A percentile compares a stretch with the other conserved stretches of the same genome.
These are phyloP conservation scores for Sarcophaga caerulescens DNA, from an alignment of 2,888 invertebrate species.

Conservation along the genomic window DNA sequence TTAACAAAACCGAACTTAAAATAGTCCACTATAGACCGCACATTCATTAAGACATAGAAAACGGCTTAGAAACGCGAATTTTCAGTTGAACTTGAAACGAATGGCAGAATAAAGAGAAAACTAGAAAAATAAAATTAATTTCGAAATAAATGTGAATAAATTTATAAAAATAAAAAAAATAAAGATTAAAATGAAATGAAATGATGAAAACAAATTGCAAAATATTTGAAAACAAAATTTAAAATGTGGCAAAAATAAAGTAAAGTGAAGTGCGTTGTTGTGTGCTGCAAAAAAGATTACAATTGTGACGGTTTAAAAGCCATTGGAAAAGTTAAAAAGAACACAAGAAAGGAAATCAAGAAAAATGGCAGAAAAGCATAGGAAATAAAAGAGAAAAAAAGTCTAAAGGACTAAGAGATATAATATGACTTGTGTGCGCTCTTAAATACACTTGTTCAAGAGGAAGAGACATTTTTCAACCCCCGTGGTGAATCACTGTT, in stretches of 20 bases:
- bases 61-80: conserved; percentile 40
- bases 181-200: too few relatives aligned
- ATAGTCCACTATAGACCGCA: conserved; percentile 63
- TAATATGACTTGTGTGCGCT: conserved; percentile 14
- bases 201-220: conserved; percentile 1
- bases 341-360: not conserved
- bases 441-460: conserved; percentile 32
- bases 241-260: conserved; percentile 30
- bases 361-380: conserved; percentile 22
- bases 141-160: conserved; percentile 32
- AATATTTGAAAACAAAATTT: conserved; percentile 18
- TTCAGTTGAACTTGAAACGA: conserved; percentile 56
- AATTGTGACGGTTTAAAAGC: conserved; percentile 47
- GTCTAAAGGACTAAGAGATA: not conserved
- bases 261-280: not conserved
- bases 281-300: not conserved
- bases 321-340: conserved; percentile 32
- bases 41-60: conserved; percentile 61
- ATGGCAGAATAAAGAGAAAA: not conserved
- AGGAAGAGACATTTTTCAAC: conserved; percentile 42
- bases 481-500: conserved; percentile 41
- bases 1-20: conserved; percentile 56
- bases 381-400: conserved; percentile 10
- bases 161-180: conserved; percentile 13
- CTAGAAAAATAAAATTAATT: conserved; percentile 4